Evolutionary conservation across 2,888 invertebrate species (phyloP), one percentile per base, ranked within the genome.

Genomic region (Leistus spinibarbis): DNA sequence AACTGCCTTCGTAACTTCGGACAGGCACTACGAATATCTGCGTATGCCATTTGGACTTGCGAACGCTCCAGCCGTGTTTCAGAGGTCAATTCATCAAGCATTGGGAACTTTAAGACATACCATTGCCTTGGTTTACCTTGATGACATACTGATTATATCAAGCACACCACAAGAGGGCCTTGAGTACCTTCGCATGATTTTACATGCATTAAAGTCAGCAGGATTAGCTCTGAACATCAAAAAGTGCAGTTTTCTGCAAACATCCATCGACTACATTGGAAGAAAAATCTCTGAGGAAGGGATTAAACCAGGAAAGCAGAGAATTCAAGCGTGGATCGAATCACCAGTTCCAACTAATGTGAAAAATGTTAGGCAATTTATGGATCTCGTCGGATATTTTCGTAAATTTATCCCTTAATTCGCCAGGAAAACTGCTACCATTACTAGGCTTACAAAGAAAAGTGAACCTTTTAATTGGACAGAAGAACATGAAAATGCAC

Each of bases 361-460:
- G 0, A 79, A 79, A 3, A 78, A 80, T 66, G 77, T 82, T 4
- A 70, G 80, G 62, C 79, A 80, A 40, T 81, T 82, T 67, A 56
- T 82, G 69, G 82, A 82, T n/a, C 67, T 84, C 1, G 80, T 82
- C 0, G 77, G 77, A 0, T 83, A 80, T 70, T 54, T n/a, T n/a
- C 69, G 82, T 1, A 82, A 81, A 71, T 83, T 80, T 16, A 66
- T n/a, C n/a, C n/a, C n/a, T n/a, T n/a, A n/a, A n/a, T n/a, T n/a
- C n/a, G n/a, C n/a, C n/a, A n/a, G n/a, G n/a, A n/a, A n/a, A n/a
- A n/a, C n/a, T n/a, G n/a, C n/a, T n/a, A n/a, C n/a, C n/a, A n/a
- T 81, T 57, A 81, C 76, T n/a, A 27, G 10, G 0, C 16, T 76
- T 53, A 76, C 76, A 16, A 76, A 77, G 68, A 76, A 76, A 5